Conservation (phyloP, 2,888 invertebrate species). For the Blastobasis lacticolella region DNA sequence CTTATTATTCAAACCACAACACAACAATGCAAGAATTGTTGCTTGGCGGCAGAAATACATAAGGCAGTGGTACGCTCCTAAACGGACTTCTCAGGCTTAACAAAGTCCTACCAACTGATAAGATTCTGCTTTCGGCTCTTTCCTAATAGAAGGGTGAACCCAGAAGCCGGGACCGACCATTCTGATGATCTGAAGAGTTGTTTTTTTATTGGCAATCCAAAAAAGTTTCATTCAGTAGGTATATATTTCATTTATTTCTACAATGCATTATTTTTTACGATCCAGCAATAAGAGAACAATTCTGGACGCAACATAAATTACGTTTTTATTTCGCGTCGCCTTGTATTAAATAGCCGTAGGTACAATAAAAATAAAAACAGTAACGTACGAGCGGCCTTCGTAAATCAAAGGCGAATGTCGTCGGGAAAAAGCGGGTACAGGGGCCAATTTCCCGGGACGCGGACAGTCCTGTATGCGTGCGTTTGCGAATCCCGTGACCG, state of each 20-base stretch:
- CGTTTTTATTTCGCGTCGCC: neutral
- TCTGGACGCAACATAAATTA: neutral
- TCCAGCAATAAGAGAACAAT: neutral
- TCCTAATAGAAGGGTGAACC: too few species aligned
- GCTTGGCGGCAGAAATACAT: too few species aligned
- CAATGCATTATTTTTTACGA: neutral
- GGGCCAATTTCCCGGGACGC: slow-evolving; percentile 25
- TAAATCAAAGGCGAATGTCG: slow-evolving; percentile 20
- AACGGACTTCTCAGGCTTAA: too few species aligned
- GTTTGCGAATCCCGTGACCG: neutral
- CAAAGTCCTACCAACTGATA: too few species aligned
- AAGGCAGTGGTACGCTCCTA: too few species aligned
- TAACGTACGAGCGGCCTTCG: slow-evolving; percentile 8
- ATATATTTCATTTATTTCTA: neutral
- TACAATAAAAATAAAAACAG: slow-evolving; percentile 4
- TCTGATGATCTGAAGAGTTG: neutral
- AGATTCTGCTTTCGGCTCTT: too few species aligned
- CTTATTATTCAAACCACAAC: too few species aligned
- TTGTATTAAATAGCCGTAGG: neutral
- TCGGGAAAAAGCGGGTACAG: slow-evolving; percentile 14
- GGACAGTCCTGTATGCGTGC: slow-evolving; percentile 18
- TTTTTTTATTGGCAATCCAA: neutral
- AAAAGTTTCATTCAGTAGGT: neutral
- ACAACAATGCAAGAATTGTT: too few species aligned
- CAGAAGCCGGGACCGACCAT: too few species aligned